Evolutionary conservation across 2,113 vertebrate genomes (phyloP), one percentile per base, ranked within the genome.

Genomic region (Oncorhynchus clarkii): DNA sequence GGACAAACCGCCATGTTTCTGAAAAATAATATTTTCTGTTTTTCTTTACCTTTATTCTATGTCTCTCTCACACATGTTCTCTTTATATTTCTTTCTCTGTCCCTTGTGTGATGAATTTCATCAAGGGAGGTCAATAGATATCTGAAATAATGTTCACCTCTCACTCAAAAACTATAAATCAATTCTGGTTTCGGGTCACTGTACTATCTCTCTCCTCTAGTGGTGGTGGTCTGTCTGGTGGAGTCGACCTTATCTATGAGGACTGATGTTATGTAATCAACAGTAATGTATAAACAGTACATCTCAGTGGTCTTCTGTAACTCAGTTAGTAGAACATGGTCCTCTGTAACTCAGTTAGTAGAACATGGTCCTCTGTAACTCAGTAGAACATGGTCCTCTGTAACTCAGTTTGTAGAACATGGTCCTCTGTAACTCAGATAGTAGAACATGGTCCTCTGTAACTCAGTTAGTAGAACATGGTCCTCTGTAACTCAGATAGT

Each of bases 121-220:
- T 91, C 86, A 91, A 80, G 80, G 59, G 82, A 87, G 90, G 91
- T 88, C 88, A 90, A 88, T 65, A 84, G 87, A 91, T 85, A 89
- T 85, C 86, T 85, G 84, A 82, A 89, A 89, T 87, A 83, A 80
- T 2, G 79, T 84, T 90, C 86, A 79, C 77, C 80, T 54, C 73
- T 80, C 75, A 8, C 78, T 86, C 77, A 86, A 80, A 90, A 72
- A 45, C 39, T 11, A 2, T 45, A 87, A 90, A 91, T 92, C 88
- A 87, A 90, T 91, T 91, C 80, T 74, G 86, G 88, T 88, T 88
- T 89, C 75, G 85, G 88, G 86, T 91, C 87, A 91, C 86, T 91
- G 82, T 89, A 74, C 20, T 80, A 14, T 73, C 82, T 78, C 85
- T 72, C 80, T 89, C 80, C 85, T 77, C 74, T 81, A 72, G 74